A percentile compares a stretch with the other conserved stretches of the same genome.
phyloP scores from a whole-genome alignment of 2,888 invertebrate genomes.

The Yponomeuta evonymella region DNA sequence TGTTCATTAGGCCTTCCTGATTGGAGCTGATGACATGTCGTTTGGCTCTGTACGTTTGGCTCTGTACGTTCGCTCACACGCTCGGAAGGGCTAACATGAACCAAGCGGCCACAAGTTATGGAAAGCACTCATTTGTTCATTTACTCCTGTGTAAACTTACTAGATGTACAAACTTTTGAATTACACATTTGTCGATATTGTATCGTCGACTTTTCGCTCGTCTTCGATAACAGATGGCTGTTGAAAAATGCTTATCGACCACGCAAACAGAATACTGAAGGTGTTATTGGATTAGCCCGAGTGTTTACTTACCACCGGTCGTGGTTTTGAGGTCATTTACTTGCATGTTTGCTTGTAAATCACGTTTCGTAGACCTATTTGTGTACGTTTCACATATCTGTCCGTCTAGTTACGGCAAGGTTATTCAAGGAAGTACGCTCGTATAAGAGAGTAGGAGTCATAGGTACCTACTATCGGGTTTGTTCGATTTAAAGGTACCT shows the following conservation, averaged over 20 bases:
- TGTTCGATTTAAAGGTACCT: no score
- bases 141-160: no score
- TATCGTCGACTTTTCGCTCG: no score
- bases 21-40: background rate
- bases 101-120: background rate
- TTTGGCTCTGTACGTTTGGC: background rate
- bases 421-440: no score
- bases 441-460: no score
- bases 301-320: conserved; percentile 6
- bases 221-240: background rate
- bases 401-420: no score
- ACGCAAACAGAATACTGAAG: background rate
- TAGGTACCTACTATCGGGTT: no score
- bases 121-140: background rate
- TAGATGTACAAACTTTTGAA: no score
- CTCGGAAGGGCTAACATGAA: background rate
- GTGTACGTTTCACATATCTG: no score
- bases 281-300: conserved; percentile 5
- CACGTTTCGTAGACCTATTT: background rate
- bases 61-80: background rate
- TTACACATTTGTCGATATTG: no score
- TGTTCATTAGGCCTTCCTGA: background rate
- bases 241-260: background rate
- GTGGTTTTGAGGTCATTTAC: background rate
- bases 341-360: background rate